These are phyloP conservation scores for Centruroides sculpturatus DNA, from an alignment of 1,140 invertebrate genomes.

Conservation along the genomic window DNA sequence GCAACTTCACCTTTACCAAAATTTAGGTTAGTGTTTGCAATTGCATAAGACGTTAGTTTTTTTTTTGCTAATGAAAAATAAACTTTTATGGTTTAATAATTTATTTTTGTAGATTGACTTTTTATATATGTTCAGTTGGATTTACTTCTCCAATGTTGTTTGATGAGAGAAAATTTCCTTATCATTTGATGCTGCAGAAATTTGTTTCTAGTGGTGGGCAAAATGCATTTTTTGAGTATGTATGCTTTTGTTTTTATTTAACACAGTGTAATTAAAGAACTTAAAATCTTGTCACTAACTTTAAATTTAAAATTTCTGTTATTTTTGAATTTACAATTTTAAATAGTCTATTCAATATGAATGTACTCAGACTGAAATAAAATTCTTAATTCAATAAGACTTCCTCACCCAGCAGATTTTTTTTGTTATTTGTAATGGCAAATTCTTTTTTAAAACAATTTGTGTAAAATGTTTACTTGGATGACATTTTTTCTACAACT, in stretches of 20 bases:
- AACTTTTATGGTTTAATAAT: too few species aligned
- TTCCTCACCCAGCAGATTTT: too few species aligned
- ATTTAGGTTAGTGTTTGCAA: constrained; percentile 31
- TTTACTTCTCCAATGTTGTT: constrained; percentile 80
- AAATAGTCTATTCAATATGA: background rate
- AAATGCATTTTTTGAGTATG: constrained; percentile 56
- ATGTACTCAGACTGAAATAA: too few species aligned
- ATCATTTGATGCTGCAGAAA: constrained; percentile 76
- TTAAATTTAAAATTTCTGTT: background rate
- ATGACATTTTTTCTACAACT: too few species aligned
- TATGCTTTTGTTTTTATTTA: background rate
- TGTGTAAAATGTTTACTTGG: too few species aligned
- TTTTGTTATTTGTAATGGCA: too few species aligned
- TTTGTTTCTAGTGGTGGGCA: constrained; percentile 61
- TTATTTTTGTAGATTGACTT: constrained; percentile 41
- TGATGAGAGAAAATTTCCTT: constrained; percentile 74
- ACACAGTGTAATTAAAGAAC: background rate
- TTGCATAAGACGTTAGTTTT: too few species aligned
- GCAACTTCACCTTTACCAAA: constrained; percentile 57
- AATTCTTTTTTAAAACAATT: too few species aligned
- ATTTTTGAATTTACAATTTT: background rate
- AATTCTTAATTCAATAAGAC: too few species aligned
- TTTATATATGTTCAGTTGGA: constrained; percentile 72
- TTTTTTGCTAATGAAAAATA: too few species aligned
- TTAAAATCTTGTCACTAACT: background rate